Evolutionary conservation across 1,140 invertebrate species (phyloP).

Genomic region (Camponotus pennsylvanicus): DNA sequence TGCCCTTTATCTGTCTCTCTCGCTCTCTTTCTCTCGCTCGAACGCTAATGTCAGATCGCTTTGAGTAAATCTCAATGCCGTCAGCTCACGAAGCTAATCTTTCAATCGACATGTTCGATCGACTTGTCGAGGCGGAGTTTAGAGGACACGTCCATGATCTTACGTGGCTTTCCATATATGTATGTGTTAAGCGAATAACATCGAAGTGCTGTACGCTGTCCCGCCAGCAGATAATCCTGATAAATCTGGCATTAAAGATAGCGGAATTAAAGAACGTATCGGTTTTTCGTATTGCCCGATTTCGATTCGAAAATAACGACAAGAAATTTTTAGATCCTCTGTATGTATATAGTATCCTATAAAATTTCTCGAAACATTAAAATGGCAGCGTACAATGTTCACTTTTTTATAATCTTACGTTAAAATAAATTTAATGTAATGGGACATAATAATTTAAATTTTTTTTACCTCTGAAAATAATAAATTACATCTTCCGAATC

Average conservation of each 20-base stretch:
- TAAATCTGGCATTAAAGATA: constrained; percentile 74
- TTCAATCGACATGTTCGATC: constrained; percentile 35
- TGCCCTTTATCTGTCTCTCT: not conserved
- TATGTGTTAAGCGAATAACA: constrained; percentile 71
- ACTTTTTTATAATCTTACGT: not conserved
- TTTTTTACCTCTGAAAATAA: not conserved
- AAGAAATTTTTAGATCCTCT: not conserved
- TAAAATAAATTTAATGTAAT: constrained; percentile 7
- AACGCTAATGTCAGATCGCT: constrained; percentile 19
- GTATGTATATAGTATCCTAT: not conserved
- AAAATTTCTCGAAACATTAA: not conserved
- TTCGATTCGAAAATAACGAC: constrained; percentile 12
- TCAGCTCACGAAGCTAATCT: constrained; percentile 28
- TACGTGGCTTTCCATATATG: not conserved
- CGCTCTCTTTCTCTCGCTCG: not conserved
- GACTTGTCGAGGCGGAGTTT: constrained; percentile 10
- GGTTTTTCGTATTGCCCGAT: not conserved
- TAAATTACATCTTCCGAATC: not conserved
- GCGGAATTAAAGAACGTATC: constrained; percentile 41
- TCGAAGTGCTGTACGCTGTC: constrained; percentile 78
- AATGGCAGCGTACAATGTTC: not conserved
- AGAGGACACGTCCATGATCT: not conserved
- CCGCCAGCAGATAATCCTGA: constrained; percentile 69
- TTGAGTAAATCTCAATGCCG: constrained; percentile 10
- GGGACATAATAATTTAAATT: not conserved